Percentiles rank a stretch among this genome's conserved stretches.
Conservation (phyloP, 2,888 invertebrate species). For the Ethmia dodecea region DNA sequence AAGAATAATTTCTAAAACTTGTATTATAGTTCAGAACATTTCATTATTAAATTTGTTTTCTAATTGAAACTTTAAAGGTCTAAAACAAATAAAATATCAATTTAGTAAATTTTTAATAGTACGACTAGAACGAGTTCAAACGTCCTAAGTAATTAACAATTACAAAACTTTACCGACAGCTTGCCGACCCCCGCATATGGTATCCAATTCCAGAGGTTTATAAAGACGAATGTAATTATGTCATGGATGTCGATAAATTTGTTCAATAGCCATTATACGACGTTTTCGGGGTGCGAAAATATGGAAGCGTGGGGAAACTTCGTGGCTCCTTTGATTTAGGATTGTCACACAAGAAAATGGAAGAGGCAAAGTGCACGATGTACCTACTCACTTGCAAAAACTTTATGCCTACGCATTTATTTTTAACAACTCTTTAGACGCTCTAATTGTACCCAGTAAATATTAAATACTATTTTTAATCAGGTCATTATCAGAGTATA, state of each 20-base stretch:
- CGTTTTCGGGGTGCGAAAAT: slow-evolving; percentile 71
- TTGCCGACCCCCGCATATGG: slow-evolving; percentile 45
- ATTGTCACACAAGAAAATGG: slow-evolving; percentile 32
- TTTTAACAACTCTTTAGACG: slow-evolving; percentile 9
- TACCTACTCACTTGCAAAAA: too few species aligned
- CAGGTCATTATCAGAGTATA: too few species aligned
- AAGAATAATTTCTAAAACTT: too few species aligned
- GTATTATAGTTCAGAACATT: too few species aligned
- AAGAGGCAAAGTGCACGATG: slow-evolving; percentile 24
- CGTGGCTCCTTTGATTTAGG: slow-evolving; percentile 70
- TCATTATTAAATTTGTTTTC: too few species aligned
- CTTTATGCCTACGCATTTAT: too few species aligned
- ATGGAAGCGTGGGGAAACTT: slow-evolving; percentile 63
- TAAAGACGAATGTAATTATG: slow-evolving; percentile 72
- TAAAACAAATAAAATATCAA: too few species aligned
- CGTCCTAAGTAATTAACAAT: slow-evolving; percentile 6
- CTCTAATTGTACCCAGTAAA: too few species aligned
- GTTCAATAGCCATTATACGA: slow-evolving; percentile 73
- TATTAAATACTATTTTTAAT: too few species aligned
- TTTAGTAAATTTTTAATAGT: too few species aligned
- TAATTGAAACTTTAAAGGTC: too few species aligned
- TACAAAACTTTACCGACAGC: slow-evolving; percentile 22
- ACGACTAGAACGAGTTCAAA: too few species aligned
- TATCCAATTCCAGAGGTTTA: slow-evolving; percentile 54
- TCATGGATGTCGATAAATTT: slow-evolving; percentile 73